Evolutionary conservation across 2,113 vertebrate species (phyloP).

Genomic region (Eidolon helvum): DNA sequence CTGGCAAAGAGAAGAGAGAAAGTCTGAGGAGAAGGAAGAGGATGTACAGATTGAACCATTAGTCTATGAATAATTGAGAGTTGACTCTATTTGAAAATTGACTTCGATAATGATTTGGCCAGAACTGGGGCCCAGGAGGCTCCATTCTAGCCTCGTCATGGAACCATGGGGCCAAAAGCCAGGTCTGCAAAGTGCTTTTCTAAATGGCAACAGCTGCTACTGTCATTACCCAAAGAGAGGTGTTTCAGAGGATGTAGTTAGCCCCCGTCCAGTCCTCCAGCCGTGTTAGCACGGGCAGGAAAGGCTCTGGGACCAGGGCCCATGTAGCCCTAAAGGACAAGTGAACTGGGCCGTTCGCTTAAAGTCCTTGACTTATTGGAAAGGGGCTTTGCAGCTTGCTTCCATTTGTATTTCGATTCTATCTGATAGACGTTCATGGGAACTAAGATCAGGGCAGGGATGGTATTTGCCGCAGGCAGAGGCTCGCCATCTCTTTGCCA

Average conservation of each 20-base stretch:
- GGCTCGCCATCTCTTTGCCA: background rate
- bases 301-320: background rate
- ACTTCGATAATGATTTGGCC: background rate
- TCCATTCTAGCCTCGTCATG: background rate
- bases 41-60: background rate
- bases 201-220: background rate
- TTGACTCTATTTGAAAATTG: background rate
- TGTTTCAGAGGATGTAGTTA: background rate
- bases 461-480: background rate
- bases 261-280: background rate
- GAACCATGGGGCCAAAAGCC: background rate
- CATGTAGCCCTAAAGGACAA: accelerated
- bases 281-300: accelerated
- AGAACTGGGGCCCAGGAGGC: background rate
- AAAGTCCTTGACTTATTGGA: background rate
- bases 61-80: conserved; percentile 56
- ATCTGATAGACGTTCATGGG: background rate
- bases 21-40: background rate
- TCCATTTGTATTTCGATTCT: background rate
- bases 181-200: background rate
- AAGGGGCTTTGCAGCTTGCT: background rate
- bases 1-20: background rate
- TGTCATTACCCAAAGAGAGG: background rate
- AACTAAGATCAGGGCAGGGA: background rate
- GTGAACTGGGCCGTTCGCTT: background rate